phyloP scores from a whole-genome alignment of 2,888 invertebrate genomes.

The Coelinius sp. region DNA sequence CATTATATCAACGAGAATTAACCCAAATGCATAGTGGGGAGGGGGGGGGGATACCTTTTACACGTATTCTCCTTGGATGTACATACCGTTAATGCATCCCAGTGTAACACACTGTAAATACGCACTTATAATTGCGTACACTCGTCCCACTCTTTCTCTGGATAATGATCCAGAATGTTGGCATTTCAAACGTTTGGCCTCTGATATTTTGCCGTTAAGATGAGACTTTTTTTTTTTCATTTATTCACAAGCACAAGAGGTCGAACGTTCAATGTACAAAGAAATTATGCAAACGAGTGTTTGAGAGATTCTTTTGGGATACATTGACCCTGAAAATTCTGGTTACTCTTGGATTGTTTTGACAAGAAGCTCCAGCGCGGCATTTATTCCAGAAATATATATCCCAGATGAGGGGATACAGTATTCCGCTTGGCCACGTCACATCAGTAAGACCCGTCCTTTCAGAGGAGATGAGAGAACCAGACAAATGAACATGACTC shows the following conservation, averaged over 20 bases:
- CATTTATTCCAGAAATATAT: constrained; percentile 15
- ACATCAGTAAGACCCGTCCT: constrained; percentile 23
- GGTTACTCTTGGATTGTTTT: constrained; percentile 2
- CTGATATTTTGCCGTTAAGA: constrained; percentile 21
- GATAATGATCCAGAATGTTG: not conserved
- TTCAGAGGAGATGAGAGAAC: constrained; percentile 35
- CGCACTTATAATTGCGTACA: constrained; percentile 28
- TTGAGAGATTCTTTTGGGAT: not conserved
- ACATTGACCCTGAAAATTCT: constrained; percentile 12
- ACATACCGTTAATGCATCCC: constrained; percentile 33
- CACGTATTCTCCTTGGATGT: constrained; percentile 29
- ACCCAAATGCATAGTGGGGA: constrained; percentile 36
- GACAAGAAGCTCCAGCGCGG: constrained; percentile 14
- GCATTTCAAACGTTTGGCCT: constrained; percentile 3
- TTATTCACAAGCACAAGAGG: not conserved
- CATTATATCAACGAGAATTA: constrained; percentile 27
- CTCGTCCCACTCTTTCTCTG: not conserved
- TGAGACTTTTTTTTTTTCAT: not conserved
- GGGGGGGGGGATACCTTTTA: too few relatives aligned
- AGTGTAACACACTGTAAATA: constrained; percentile 28
- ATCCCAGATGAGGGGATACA: not conserved
- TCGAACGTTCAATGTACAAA: not conserved
- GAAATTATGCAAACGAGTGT: not conserved
- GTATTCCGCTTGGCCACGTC: constrained; percentile 10
- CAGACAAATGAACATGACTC: constrained; percentile 25